A percentile compares a stretch with the other conserved stretches of the same genome.
Evolutionary conservation across 2,113 vertebrate species (phyloP).

Genomic region (Caloenas nicobarica): DNA sequence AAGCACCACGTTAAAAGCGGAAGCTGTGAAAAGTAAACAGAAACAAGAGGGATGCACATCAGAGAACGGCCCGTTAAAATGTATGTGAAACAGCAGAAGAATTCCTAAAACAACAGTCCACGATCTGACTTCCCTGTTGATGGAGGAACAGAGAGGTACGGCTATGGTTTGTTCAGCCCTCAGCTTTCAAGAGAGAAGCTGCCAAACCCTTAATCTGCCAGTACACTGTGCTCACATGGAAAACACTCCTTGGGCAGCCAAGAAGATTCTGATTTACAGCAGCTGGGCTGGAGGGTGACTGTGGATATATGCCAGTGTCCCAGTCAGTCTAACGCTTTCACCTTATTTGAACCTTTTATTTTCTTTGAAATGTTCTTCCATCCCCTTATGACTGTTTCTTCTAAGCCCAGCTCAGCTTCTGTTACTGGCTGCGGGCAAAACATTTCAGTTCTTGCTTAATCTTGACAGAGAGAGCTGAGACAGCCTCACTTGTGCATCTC

Average conservation of each 20-base stretch:
- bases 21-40: conserved; percentile 72
- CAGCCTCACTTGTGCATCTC: not conserved
- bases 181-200: not conserved
- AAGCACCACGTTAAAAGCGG: conserved; percentile 80
- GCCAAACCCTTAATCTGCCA: conserved; percentile 34
- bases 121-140: not conserved
- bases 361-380: conserved; percentile 36
- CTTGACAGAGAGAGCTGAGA: not conserved
- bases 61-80: not conserved
- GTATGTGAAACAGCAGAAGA: not conserved
- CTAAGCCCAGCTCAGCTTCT: conserved; percentile 42
- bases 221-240: conserved; percentile 46
- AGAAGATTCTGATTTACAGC: conserved; percentile 34
- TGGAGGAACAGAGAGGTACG: not conserved
- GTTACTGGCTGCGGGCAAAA: conserved; percentile 37
- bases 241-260: conserved; percentile 33
- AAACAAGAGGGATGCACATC: not conserved
- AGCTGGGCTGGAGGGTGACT: conserved; percentile 32
- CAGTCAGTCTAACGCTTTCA: not conserved
- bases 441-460: not conserved
- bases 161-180: not conserved
- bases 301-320: not conserved
- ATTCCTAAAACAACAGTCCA: not conserved
- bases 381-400: not conserved
- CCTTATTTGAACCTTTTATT: conserved; percentile 50